Conservation (phyloP, 1,140 invertebrate species). For the Gonioctena quinquepunctata region DNA sequence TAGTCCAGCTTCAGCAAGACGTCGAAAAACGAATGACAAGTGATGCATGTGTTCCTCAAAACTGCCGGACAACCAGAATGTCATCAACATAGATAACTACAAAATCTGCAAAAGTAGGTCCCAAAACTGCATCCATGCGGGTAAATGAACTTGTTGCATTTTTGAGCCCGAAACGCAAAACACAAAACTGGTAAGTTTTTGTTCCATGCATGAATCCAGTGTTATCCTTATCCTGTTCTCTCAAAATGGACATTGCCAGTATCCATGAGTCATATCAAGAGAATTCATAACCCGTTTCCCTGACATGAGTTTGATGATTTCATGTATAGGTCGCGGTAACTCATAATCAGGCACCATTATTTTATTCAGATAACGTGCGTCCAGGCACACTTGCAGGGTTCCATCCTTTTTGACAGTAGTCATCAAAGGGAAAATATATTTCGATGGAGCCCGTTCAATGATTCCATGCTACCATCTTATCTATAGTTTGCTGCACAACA, state of each 20-base stretch:
- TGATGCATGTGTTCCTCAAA: not conserved
- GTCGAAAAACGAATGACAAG: not conserved
- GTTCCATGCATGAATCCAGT: not conserved
- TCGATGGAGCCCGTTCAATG: not conserved
- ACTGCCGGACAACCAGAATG: too few relatives aligned
- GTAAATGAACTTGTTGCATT: not conserved
- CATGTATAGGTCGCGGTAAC: too few relatives aligned
- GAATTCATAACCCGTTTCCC: too few relatives aligned
- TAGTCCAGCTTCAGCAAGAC: not conserved
- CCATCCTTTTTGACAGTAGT: not conserved
- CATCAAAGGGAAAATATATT: not conserved
- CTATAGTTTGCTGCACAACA: not conserved
- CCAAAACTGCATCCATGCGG: not conserved
- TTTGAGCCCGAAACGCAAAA: not conserved
- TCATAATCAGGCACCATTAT: not conserved
- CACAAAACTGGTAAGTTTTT: not conserved
- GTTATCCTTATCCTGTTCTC: not conserved
- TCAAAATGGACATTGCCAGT: not conserved
- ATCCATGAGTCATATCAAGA: not conserved
- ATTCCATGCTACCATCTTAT: not conserved
- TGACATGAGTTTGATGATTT: too few relatives aligned
- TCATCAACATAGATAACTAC: too few relatives aligned
- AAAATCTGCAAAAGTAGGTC: too few relatives aligned
- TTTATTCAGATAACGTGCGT: not conserved
- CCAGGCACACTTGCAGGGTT: not conserved